Evolutionary conservation across 1,140 invertebrate species (phyloP).

Genomic region (Drosophila pallidifrons): DNA sequence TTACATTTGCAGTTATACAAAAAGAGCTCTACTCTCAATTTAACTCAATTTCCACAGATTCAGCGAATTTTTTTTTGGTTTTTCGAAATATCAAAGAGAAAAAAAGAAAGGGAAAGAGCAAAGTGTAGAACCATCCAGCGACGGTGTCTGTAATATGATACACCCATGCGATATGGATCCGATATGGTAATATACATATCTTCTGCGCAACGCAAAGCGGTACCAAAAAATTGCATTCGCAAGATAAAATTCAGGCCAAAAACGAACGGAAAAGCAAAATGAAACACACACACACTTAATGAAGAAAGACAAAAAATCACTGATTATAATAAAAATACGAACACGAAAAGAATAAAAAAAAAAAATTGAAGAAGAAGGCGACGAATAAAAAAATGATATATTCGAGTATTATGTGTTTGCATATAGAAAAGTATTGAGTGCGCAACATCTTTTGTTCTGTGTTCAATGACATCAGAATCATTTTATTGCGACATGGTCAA

Average conservation of each 20-base stretch:
- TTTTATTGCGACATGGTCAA: slow-evolving; percentile 28
- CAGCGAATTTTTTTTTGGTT: slow-evolving; percentile 36
- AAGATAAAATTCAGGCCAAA: slow-evolving; percentile 57
- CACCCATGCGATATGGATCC: slow-evolving; percentile 39
- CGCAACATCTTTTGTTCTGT: slow-evolving; percentile 42
- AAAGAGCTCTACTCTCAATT: slow-evolving; percentile 23
- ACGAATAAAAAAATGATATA: slow-evolving; percentile 26
- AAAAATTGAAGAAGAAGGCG: background rate
- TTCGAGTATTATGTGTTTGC: background rate
- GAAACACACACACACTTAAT: background rate
- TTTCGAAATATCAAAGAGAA: slow-evolving; percentile 13
- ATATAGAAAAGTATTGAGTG: slow-evolving; percentile 18
- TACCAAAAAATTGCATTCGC: slow-evolving; percentile 47
- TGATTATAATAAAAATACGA: slow-evolving; percentile 16
- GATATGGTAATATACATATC: slow-evolving; percentile 30
- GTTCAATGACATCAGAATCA: slow-evolving; percentile 53
- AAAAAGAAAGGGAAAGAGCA: slow-evolving; percentile 4
- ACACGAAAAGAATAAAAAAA: background rate
- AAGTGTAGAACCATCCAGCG: slow-evolving; percentile 20
- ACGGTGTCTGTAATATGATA: slow-evolving; percentile 39
- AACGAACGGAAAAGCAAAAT: slow-evolving; percentile 45
- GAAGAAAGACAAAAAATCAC: slow-evolving; percentile 12
- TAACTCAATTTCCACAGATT: slow-evolving; percentile 49
- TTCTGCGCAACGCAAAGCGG: slow-evolving; percentile 37
- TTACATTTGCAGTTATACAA: background rate